Evolutionary conservation across 1,140 invertebrate genomes (phyloP), one percentile per base, ranked within the genome.

Genomic region (Zaprionus africanus): DNA sequence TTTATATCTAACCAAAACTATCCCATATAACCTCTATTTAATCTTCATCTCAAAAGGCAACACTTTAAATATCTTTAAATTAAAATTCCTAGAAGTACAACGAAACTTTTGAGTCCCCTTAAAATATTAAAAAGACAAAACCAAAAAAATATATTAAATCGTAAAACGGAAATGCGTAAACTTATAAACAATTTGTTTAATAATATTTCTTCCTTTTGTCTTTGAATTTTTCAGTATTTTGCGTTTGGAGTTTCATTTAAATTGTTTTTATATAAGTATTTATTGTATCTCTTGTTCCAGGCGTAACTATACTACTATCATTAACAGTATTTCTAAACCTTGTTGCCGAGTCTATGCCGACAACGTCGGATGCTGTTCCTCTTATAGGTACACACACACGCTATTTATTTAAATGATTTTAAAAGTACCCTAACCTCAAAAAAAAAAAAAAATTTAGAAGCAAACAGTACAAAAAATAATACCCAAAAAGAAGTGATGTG

Each of bases 241-340:
- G 60, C 75, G 72, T 87, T 84, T 91, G 67, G 46, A 43, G 61
- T 90, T 78, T 90, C 24, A 69, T 85, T 85, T 85, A 71, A 74
- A 88, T 80, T 82, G 71, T 76, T 83, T 79, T 90, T 76, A 75
- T 79, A 82, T 84, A 77, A 81, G 56, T 81, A 66, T 82, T 90
- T 85, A 85, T 82, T 81, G 81, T 91, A 86, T 92, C 79, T 92
- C 87, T 92, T 90, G 82, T 94, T 93, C 93, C 96, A 99, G 98
- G 98, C 94, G 98, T 99, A 93, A 99, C 98, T 93, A 99, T 99
- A 93, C 96, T 99, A 93, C 97, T 99, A 93, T 99, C 98, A 93
- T 96, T 99, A 95, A 99, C 98, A 94, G 98, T 99, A 93, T 99
- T 99, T 96, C 95, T 97, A 93, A 97, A 97, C 94, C 95, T 98